Percentiles rank a stretch among this genome's conserved stretches.
Conservation (phyloP, 92 coral and sea anemone genomes). For the Heliopora coerulea region DNA sequence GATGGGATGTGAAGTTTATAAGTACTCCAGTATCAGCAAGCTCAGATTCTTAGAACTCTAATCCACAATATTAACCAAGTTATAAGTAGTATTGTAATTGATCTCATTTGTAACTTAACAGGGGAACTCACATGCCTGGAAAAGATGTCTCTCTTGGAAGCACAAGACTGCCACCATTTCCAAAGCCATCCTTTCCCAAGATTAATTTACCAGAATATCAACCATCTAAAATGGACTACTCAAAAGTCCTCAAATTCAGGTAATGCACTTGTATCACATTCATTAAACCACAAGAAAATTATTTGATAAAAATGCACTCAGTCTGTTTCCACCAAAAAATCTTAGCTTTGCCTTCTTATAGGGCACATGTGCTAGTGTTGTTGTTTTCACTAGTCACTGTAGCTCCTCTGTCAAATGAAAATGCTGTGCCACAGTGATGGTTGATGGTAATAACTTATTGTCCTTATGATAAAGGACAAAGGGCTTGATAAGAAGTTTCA, state of each 20-base stretch:
- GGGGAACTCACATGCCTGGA: conserved; percentile 23
- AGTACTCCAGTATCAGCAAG: too few species aligned
- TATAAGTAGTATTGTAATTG: neutral
- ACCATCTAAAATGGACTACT: conserved; percentile 80
- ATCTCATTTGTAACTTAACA: neutral
- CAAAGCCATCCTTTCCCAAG: conserved; percentile 81
- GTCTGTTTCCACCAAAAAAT: too few species aligned
- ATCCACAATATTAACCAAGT: too few species aligned
- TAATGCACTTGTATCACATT: conserved; percentile 34
- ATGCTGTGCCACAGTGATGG: neutral
- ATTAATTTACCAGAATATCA: conserved; percentile 73
- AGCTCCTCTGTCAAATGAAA: neutral
- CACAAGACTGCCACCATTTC: conserved; percentile 85
- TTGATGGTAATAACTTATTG: too few species aligned
- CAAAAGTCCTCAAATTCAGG: conserved; percentile 78
- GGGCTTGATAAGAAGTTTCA: too few species aligned
- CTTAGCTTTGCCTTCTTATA: too few species aligned
- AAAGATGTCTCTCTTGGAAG: conserved; percentile 65
- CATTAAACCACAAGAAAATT: neutral
- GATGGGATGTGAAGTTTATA: too few species aligned
- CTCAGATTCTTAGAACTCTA: too few species aligned
- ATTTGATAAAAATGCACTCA: neutral
- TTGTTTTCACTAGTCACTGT: too few species aligned
- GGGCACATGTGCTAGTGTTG: too few species aligned
- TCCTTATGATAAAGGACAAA: too few species aligned